Conservation (phyloP, 2,888 invertebrate genomes). For the Platycheirus albimanus region DNA sequence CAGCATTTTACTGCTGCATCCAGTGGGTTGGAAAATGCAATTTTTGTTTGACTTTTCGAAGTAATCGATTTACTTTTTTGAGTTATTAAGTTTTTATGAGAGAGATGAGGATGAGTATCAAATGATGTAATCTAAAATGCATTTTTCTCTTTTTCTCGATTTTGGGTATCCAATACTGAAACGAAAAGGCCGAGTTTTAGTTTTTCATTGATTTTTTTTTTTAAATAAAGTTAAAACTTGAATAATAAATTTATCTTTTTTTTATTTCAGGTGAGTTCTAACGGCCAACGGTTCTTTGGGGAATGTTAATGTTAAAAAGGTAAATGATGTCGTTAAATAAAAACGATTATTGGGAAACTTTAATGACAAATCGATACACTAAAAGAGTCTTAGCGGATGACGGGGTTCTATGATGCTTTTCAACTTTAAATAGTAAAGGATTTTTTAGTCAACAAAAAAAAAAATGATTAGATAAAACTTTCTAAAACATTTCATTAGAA, state of each 20-base stretch:
- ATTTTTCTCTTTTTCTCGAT: too few species aligned
- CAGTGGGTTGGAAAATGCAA: slow-evolving; percentile 42
- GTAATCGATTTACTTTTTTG: slow-evolving; percentile 36
- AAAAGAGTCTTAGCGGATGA: too few species aligned
- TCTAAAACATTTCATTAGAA: too few species aligned
- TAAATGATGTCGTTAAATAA: slow-evolving; percentile 14
- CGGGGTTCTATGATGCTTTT: too few species aligned
- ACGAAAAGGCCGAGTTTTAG: too few species aligned
- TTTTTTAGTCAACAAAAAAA: too few species aligned
- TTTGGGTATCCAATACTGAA: too few species aligned
- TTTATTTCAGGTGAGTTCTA: slow-evolving; percentile 58
- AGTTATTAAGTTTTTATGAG: slow-evolving; percentile 17
- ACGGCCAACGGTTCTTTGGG: slow-evolving; percentile 11
- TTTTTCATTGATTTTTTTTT: background rate
- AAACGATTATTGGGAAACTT: background rate
- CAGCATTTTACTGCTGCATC: slow-evolving; percentile 26
- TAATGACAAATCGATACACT: too few species aligned
- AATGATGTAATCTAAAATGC: background rate
- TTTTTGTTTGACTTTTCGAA: slow-evolving; percentile 12
- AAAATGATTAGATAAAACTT: too few species aligned
- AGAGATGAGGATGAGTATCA: background rate
- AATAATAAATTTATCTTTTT: slow-evolving; percentile 1
- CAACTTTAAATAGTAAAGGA: too few species aligned
- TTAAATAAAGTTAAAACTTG: background rate
- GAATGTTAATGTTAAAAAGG: slow-evolving; percentile 15